Evolutionary conservation across 1,140 invertebrate species (phyloP).

Genomic region (Goniozus legneri): DNA sequence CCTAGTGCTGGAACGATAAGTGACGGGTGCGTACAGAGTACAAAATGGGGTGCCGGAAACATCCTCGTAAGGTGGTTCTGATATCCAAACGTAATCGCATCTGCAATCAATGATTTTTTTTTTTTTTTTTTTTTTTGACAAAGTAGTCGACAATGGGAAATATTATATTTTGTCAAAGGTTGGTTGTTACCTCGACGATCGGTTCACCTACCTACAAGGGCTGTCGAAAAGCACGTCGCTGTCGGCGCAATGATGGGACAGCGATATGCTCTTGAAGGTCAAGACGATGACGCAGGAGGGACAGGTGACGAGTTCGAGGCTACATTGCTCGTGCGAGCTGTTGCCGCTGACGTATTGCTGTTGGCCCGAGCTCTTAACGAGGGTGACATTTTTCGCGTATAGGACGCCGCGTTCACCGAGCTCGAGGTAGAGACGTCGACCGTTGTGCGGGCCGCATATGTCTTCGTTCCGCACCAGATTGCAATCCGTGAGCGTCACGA

Average conservation of each 20-base stretch:
- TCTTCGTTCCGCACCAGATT: slow-evolving; percentile 52
- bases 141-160: too few species aligned
- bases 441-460: slow-evolving; percentile 62
- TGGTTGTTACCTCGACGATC: too few species aligned
- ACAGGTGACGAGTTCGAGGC: slow-evolving; percentile 67
- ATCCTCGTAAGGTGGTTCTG: slow-evolving; percentile 66
- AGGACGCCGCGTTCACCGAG: slow-evolving; percentile 60
- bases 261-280: slow-evolving; percentile 56
- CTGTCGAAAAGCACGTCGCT: slow-evolving; percentile 41
- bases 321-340: slow-evolving; percentile 59
- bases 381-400: slow-evolving; percentile 56
- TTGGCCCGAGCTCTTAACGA: slow-evolving; percentile 35
- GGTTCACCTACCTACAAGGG: slow-evolving; percentile 50
- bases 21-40: slow-evolving; percentile 55
- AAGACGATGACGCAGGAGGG: slow-evolving; percentile 67
- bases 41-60: slow-evolving; percentile 63
- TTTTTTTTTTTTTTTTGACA: too few species aligned
- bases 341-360: slow-evolving; percentile 35
- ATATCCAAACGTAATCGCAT: slow-evolving; percentile 68
- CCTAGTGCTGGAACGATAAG: slow-evolving; percentile 63
- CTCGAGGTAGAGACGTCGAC: slow-evolving; percentile 60
- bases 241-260: slow-evolving; percentile 48
- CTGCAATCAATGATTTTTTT: slow-evolving; percentile 43
- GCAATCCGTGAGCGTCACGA: slow-evolving; percentile 13
- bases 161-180: too few species aligned